These are phyloP conservation scores for Pipistrellus kuhlii DNA, from an alignment of 2,797 vertebrate genomes.

Conservation along the genomic window DNA sequence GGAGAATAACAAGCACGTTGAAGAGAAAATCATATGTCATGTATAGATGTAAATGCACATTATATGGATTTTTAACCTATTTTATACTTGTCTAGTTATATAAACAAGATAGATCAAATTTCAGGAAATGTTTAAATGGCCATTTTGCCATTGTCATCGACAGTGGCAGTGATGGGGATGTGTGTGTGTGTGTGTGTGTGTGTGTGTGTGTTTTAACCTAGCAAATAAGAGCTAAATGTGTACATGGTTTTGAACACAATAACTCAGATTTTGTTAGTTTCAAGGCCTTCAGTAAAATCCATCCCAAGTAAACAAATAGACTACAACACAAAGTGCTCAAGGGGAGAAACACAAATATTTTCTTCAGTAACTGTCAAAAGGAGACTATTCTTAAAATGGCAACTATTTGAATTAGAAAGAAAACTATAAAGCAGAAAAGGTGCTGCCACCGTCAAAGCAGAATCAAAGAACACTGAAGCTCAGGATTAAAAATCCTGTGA, in stretches of 20 bases:
- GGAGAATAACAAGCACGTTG: neutral
- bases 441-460: neutral
- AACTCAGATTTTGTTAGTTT: constrained; percentile 45
- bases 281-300: constrained; percentile 65
- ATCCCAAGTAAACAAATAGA: constrained; percentile 57
- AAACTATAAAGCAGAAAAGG: neutral
- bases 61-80: neutral
- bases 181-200: no score
- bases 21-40: neutral
- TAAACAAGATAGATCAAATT: neutral
- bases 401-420: constrained; percentile 57
- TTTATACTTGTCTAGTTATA: neutral
- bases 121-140: constrained; percentile 16
- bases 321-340: constrained; percentile 31
- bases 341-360: constrained; percentile 50
- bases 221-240: constrained; percentile 43
- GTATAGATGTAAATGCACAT: neutral
- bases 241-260: neutral
- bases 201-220: constrained; percentile 31
- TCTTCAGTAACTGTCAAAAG: constrained; percentile 59
- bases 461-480: neutral
- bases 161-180: neutral
- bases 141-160: neutral
- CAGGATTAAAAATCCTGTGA: neutral
- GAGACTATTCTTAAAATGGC: constrained; percentile 38